These are phyloP conservation scores for Numenius arquata DNA, from an alignment of 2,113 vertebrate genomes.

Conservation along the genomic window DNA sequence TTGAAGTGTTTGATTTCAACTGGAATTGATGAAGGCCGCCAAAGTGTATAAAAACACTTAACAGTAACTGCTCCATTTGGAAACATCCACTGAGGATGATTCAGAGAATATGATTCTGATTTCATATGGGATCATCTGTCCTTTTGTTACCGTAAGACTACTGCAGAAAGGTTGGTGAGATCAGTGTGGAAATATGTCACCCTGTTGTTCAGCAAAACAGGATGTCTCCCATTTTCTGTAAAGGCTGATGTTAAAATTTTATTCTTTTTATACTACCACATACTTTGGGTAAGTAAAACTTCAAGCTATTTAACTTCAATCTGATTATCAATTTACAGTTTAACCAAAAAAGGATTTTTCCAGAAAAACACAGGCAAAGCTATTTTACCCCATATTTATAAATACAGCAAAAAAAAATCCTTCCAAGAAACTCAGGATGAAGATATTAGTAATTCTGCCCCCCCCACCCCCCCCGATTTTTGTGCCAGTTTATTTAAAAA, in stretches of 20 bases:
- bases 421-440: not conserved
- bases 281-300: not conserved
- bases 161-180: not conserved
- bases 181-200: not conserved
- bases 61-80: not conserved
- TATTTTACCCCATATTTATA: not conserved
- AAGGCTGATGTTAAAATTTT: not conserved
- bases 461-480: rapidly evolving
- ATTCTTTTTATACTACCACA: not conserved
- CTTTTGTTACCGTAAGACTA: not conserved
- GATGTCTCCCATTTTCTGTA: not conserved
- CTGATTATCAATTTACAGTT: not conserved
- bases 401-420: not conserved
- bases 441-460: not conserved
- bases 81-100: not conserved
- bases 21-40: not conserved
- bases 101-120: not conserved
- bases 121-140: not conserved
- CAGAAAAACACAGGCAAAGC: not conserved
- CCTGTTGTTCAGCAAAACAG: rapidly evolving
- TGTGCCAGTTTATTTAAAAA: not conserved
- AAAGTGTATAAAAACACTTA: not conserved
- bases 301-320: not conserved
- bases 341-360: not conserved
- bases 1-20: not conserved